phyloP scores from a whole-genome alignment of 2,113 vertebrate species.

The Proteles cristata region DNA sequence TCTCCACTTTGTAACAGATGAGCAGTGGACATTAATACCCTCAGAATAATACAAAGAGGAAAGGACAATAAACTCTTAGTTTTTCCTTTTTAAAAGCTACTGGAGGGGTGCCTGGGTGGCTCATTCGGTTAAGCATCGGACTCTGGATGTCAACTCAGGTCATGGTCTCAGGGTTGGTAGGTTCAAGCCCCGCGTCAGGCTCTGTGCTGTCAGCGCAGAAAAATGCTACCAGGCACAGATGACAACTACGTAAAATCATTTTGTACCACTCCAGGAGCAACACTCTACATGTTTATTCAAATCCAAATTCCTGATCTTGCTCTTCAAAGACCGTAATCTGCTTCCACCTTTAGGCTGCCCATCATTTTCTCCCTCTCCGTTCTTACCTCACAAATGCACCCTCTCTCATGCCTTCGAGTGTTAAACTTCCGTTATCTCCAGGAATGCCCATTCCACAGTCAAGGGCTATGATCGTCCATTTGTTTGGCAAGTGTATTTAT shows the following conservation, averaged over 20 bases:
- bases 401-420: background rate
- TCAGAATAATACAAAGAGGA: background rate
- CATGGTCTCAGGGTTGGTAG: no score
- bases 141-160: no score
- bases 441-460: background rate
- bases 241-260: background rate
- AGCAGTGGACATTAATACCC: background rate
- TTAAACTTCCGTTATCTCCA: background rate
- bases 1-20: background rate
- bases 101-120: background rate
- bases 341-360: background rate
- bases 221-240: background rate
- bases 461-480: background rate
- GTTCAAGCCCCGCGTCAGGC: no score
- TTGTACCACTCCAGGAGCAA: background rate
- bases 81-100: conserved; percentile 1
- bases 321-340: background rate
- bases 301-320: background rate
- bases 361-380: background rate
- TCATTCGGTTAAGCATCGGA: no score
- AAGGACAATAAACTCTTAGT: background rate
- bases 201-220: no score
- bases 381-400: background rate
- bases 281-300: background rate
- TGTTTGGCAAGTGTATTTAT: no score